Evolutionary conservation across 1,140 invertebrate species (phyloP).

Genomic region (Vanessa atalanta): DNA sequence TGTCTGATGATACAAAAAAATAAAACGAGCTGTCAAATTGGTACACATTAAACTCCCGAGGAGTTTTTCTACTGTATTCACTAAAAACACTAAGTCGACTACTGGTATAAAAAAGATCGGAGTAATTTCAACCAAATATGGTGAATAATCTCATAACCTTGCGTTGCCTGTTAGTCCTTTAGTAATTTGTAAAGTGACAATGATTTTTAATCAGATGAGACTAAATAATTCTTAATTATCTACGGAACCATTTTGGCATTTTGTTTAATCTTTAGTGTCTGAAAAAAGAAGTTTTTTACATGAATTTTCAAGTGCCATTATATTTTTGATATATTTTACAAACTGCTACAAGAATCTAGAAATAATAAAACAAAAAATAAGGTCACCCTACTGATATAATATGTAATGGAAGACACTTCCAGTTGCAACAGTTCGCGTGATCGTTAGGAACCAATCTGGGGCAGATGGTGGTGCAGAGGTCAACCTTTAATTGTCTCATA

Average conservation of each 20-base stretch:
- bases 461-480: conserved; percentile 26
- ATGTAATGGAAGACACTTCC: not conserved
- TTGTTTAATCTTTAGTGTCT: too few relatives aligned
- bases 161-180: conserved; percentile 17
- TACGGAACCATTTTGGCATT: too few relatives aligned
- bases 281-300: too few relatives aligned
- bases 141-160: conserved; percentile 32
- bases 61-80: not conserved
- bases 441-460: conserved; percentile 14
- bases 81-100: conserved; percentile 5
- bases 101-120: conserved; percentile 12
- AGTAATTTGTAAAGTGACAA: not conserved
- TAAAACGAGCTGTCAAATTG: not conserved
- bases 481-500: conserved; percentile 33
- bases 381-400: conserved; percentile 11
- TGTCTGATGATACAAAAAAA: conserved; percentile 22
- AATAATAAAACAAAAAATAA: too few relatives aligned
- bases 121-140: conserved; percentile 28
- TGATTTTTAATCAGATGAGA: not conserved
- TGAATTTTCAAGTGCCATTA: too few relatives aligned
- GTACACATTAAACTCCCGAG: conserved; percentile 1
- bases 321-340: too few relatives aligned
- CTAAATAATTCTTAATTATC: too few relatives aligned
- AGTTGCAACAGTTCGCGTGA: conserved; percentile 14
- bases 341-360: too few relatives aligned